These are phyloP conservation scores for Brachystomella parvula DNA, from an alignment of 1,140 invertebrate species.

Conservation along the genomic window DNA sequence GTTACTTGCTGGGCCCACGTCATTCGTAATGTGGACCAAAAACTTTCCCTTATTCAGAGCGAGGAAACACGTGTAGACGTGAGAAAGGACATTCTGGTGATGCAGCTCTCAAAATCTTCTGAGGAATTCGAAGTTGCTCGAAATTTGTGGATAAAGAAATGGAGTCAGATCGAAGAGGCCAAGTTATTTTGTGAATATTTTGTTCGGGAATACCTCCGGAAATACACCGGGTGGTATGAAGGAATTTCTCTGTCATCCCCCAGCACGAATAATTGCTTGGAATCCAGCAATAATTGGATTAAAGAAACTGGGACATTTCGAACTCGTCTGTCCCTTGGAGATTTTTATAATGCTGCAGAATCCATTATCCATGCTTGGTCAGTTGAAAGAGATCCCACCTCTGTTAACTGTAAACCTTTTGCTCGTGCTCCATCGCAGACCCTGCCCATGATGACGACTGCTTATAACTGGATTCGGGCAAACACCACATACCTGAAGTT, in stretches of 20 bases:
- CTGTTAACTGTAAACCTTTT: neutral
- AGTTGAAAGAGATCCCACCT: neutral
- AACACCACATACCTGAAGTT: too few species aligned
- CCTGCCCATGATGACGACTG: neutral
- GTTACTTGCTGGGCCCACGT: constrained; percentile 5
- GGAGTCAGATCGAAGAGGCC: neutral
- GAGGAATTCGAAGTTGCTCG: neutral
- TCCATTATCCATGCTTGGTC: neutral
- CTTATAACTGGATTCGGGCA: constrained; percentile 7
- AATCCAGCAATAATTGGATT: neutral
- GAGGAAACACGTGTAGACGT: neutral
- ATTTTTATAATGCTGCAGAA: neutral
- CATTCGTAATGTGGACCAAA: constrained; percentile 1
- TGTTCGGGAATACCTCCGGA: neutral
- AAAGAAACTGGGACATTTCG: neutral
- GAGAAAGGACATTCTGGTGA: neutral
- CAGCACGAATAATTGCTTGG: neutral
- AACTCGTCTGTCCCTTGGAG: neutral
- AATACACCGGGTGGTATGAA: neutral
- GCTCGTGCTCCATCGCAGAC: neutral
- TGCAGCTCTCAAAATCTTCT: neutral
- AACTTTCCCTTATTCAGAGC: neutral
- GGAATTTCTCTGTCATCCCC: neutral
- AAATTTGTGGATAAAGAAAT: neutral
- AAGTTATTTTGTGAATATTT: neutral